Conservation (phyloP, 1,140 invertebrate genomes). For the Aleiodes sp. region DNA sequence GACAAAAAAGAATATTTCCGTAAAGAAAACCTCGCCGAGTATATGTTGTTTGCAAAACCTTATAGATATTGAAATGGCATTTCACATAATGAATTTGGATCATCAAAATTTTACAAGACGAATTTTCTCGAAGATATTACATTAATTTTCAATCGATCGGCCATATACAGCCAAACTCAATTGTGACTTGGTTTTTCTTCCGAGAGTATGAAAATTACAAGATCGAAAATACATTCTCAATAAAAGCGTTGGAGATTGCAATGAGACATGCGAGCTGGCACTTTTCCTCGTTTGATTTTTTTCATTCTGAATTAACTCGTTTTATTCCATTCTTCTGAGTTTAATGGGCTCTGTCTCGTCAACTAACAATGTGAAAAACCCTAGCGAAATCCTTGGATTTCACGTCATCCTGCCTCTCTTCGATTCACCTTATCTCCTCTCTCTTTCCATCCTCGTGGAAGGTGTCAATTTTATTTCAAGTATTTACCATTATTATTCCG, state of each 20-base stretch:
- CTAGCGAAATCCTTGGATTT: conserved; percentile 37
- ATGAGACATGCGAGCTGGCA: conserved; percentile 61
- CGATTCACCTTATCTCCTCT: conserved; percentile 53
- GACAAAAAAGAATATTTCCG: no score
- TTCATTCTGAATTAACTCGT: background rate
- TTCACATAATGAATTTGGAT: no score
- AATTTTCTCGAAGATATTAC: background rate
- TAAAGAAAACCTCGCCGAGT: no score
- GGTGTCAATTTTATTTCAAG: conserved; percentile 56
- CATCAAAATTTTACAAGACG: conserved; percentile 1
- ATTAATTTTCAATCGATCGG: background rate
- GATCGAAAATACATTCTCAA: conserved; percentile 57
- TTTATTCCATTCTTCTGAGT: background rate
- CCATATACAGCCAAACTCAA: background rate
- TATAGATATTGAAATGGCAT: no score
- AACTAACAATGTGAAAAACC: conserved; percentile 27
- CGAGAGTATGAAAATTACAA: conserved; percentile 17
- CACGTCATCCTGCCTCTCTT: conserved; percentile 45
- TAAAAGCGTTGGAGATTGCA: conserved; percentile 58
- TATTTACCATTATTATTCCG: background rate
- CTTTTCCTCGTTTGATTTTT: conserved; percentile 39
- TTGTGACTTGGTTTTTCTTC: background rate
- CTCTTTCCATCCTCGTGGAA: conserved; percentile 44
- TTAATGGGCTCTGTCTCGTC: conserved; percentile 42
- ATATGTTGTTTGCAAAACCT: no score